phyloP scores from a whole-genome alignment of 2,888 invertebrate species.

The Tortrix viridana region DNA sequence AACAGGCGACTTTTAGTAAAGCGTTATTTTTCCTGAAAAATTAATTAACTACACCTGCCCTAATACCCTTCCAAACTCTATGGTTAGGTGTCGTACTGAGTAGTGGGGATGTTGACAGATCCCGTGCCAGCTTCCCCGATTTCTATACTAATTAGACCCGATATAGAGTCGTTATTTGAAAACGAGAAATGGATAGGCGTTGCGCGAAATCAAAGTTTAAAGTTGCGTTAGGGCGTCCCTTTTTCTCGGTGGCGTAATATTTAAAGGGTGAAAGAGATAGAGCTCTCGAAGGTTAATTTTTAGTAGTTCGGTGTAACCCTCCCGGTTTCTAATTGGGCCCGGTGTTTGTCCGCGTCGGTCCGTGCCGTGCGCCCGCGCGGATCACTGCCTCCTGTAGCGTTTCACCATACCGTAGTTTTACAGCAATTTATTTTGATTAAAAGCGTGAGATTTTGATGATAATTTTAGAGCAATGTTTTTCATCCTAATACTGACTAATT shows the following conservation, averaged over 20 bases:
- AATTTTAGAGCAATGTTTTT: slow-evolving; percentile 1
- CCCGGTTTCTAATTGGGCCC: slow-evolving; percentile 70
- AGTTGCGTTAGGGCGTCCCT: no score
- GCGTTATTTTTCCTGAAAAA: no score
- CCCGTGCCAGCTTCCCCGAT: no score
- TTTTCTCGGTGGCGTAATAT: no score
- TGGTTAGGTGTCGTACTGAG: slow-evolving; percentile 38
- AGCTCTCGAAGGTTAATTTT: no score
- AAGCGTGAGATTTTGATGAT: slow-evolving; percentile 4
- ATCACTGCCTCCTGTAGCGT: slow-evolving; percentile 21
- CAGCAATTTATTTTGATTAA: slow-evolving; percentile 2
- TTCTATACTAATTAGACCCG: no score
- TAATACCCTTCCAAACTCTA: slow-evolving; percentile 18
- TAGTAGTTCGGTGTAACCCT: slow-evolving; percentile 1
- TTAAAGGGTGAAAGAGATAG: no score
- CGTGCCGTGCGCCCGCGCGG: slow-evolving; percentile 48
- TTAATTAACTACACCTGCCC: background rate
- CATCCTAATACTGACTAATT: no score
- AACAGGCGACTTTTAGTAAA: no score
- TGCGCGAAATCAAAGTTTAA: slow-evolving; percentile 26
- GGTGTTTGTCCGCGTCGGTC: slow-evolving; percentile 66
- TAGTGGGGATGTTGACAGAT: slow-evolving; percentile 39
- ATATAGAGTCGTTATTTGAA: no score
- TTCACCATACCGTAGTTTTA: slow-evolving; percentile 7
- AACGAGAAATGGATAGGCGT: slow-evolving; percentile 23